phyloP scores from a whole-genome alignment of 2,888 invertebrate species.

The Rhogogaster chlorosoma region DNA sequence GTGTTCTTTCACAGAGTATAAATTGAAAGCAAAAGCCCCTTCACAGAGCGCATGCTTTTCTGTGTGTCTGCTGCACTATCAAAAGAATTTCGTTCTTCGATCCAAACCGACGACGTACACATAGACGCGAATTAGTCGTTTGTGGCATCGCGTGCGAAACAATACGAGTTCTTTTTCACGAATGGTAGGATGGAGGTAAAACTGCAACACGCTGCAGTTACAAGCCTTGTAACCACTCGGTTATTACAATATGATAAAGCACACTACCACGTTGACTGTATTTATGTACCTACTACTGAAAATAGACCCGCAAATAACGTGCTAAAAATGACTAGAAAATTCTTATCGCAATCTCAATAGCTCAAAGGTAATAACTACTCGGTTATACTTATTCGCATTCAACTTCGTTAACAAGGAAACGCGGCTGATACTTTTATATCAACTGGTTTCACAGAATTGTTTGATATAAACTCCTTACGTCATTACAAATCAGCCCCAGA shows the following conservation, averaged over 20 bases:
- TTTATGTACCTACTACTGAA: neutral
- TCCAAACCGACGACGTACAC: neutral
- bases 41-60: neutral
- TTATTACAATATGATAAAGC: constrained; percentile 10
- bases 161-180: constrained; percentile 15
- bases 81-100: constrained; percentile 13
- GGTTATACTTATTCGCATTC: neutral
- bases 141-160: neutral
- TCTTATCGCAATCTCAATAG: neutral
- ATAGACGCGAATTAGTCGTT: constrained; percentile 3
- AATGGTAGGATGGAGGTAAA: constrained; percentile 3
- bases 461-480: neutral
- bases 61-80: neutral
- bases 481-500: neutral
- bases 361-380: neutral
- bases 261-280: neutral
- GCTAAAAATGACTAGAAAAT: constrained; percentile 5
- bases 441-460: neutral
- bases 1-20: constrained; percentile 11
- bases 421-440: neutral
- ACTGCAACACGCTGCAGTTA: neutral
- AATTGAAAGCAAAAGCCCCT: constrained; percentile 40
- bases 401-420: neutral
- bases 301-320: neutral
- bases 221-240: neutral